Evolutionary conservation across 2,888 invertebrate species (phyloP), one percentile per base, ranked within the genome.

Genomic region (Melanargia galathea): DNA sequence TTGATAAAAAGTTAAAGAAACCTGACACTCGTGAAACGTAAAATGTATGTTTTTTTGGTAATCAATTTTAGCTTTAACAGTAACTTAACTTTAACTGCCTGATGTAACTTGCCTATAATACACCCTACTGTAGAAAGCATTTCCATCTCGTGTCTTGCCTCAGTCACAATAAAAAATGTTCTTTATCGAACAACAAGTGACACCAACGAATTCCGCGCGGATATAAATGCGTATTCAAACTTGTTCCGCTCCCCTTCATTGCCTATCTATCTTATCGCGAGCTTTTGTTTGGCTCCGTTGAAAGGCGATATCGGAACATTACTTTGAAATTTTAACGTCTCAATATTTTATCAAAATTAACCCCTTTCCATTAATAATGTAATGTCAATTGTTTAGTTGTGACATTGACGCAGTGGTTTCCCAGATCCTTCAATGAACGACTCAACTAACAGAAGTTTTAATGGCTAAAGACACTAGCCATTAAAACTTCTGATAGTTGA

Each of bases 221-320:
- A 55, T 26, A 43, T 55, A 43, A 55, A 55, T 43, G 55, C 55
- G 24, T 55, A 55, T 55, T 55, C 24, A 55, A 55, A 54, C 24
- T 40, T 55, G 22, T 40, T 7, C 26, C 38, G 20, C 35, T 33
- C 33, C 38, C 54, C n/a, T 30, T 24, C 55, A 6, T 11, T 43
- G 40, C 55, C 55, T 43, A 43, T 55, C 26, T 55, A 55, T 55
- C 55, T 55, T 43, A 43, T 40, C 26, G 40, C 6, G 35, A 11
- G 43, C 43, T 24, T 55, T 55, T 55, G 40, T 55, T 55, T 55
- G 24, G 16, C 38, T 22, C 1, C 26, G 2, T 20, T 20, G 20
- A 51, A 52, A 52, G 51, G 33, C 30, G 33, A 30, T 51, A 51
- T 51, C n/a, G 49, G 16, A 8, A 18, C 30, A 51, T 30, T 16